These are phyloP conservation scores for Drosophila orosa DNA, from an alignment of 1,140 invertebrate genomes.

Conservation along the genomic window DNA sequence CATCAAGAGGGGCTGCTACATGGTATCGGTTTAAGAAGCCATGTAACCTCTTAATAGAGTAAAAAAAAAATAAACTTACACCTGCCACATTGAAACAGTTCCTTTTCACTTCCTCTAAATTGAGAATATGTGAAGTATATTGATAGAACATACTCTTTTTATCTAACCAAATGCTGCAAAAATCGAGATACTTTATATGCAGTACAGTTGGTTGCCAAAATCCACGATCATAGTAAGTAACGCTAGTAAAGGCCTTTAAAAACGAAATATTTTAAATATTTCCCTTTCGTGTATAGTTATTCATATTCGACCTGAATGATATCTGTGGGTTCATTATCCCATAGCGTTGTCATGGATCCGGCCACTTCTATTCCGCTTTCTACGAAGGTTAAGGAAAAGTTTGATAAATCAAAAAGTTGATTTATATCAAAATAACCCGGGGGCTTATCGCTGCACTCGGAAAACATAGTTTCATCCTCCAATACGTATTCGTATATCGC, in stretches of 20 bases:
- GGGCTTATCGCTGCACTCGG: background rate
- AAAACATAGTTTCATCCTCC: background rate
- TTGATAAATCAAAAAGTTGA: background rate
- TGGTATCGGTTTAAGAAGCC: background rate
- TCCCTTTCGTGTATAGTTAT: background rate
- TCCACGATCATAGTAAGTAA: background rate
- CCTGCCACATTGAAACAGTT: background rate
- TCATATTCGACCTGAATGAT: background rate
- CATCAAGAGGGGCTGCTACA: background rate
- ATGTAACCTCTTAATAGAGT: background rate
- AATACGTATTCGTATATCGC: background rate
- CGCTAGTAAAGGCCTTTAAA: background rate
- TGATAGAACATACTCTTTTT: background rate
- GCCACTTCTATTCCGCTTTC: background rate
- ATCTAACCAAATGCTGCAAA: background rate
- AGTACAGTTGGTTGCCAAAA: background rate
- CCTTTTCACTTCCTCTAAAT: background rate
- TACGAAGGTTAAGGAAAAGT: background rate
- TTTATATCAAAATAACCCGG: background rate
- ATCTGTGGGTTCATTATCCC: background rate
- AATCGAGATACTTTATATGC: background rate
- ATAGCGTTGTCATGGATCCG: background rate
- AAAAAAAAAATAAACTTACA: background rate
- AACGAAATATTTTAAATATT: background rate
- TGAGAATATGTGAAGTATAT: background rate